Percentiles rank a stretch among this genome's conserved stretches.
Conservation (phyloP, 2,888 invertebrate species). For the Dicycla oo region DNA sequence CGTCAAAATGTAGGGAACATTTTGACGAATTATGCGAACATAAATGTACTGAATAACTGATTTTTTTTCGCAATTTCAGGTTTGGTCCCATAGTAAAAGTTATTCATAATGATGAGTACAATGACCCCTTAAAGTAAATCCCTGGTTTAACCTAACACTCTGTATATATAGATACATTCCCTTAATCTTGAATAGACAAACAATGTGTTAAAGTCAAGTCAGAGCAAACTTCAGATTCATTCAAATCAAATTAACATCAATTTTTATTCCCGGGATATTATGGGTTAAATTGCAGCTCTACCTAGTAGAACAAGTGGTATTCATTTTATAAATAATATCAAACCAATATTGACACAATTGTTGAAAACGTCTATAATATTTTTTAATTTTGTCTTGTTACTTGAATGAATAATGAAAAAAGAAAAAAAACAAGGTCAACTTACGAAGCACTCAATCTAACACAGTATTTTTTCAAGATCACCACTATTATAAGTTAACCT, state of each 20-base stretch:
- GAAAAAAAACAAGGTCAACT: background rate
- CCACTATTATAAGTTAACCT: background rate
- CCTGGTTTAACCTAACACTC: no score
- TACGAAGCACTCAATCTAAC: background rate
- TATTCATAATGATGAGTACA: no score
- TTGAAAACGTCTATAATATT: background rate
- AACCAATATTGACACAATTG: conserved; percentile 5
- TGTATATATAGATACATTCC: no score
- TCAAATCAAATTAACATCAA: background rate
- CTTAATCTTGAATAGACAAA: background rate
- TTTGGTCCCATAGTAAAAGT: no score
- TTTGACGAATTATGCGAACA: no score
- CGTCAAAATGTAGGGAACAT: no score
- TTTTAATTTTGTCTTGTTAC: background rate
- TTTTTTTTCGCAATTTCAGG: no score
- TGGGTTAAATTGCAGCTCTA: conserved; percentile 3
- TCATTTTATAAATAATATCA: background rate
- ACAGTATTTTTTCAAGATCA: background rate
- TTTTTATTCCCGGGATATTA: background rate
- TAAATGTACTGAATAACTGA: no score
- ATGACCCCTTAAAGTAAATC: no score
- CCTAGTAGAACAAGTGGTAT: background rate
- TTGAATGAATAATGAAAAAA: no score
- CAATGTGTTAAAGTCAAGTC: background rate
- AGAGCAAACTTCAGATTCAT: background rate